Base-by-base conservation (phyloP, 2,888 invertebrate species). In the Epistrophella euchroma region DNA sequence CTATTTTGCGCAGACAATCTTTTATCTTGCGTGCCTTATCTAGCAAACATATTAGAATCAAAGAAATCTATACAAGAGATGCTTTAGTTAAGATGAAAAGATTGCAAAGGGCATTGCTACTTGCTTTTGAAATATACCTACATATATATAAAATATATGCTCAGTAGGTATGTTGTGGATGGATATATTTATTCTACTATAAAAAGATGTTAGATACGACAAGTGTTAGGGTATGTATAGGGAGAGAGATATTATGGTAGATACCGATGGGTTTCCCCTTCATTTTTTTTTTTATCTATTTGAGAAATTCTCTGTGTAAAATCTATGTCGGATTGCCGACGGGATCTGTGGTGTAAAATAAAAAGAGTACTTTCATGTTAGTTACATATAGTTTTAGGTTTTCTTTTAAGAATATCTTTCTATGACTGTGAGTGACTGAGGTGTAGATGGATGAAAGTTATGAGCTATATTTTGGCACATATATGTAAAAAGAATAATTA, bases 91-190 rank as follows among this genome's bases (percentile, higher is more conserved):
- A 68, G 68, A 68, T 71, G 55, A 40, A 80, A 32, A 72, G 72
- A 81, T 80, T 76, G 58, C 77, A 80, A 70, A 85, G 85, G 85
- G 80, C 85, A 85, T 76, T 85, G 85, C 85, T 80, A 74, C 80
- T 75, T 84, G 52, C 43, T 70, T 45, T 40, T 66, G 11, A 28
- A n/a, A 22, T 55, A 32, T 47, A 47, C 19, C 19, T 52, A 52
- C 47, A 5, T 15, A 52, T 25, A 13, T 25, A 56, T 37, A n/a
- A 35, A 2, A 13, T 19, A 13, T 35, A n/a, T 43, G 2, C 3
- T 25, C 1, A 10, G 15, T 32, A 32, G 56, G 4, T 28, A n/a
- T 32, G 10, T 56, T 11, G 6, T 15, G 10, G 40, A 40, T 40
- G 4, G 11, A 40, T 13, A 5, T 22, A 7, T 52, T 3, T 47